A percentile compares a stretch with the other conserved stretches of the same genome.
Conservation (phyloP, 2,888 invertebrate species). For the Pachycephus smyrnensis region DNA sequence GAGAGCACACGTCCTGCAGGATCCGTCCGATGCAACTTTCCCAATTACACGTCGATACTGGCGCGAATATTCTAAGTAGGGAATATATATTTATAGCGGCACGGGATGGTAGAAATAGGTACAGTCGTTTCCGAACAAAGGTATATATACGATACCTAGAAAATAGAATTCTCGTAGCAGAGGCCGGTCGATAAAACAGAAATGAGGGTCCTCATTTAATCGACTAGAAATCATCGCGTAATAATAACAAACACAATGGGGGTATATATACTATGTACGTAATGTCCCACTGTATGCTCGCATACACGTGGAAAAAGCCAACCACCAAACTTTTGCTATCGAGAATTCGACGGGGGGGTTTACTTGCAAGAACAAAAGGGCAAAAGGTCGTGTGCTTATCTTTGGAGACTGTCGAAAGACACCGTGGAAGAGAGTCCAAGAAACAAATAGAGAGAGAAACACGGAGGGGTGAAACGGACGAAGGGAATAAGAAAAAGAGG, state of each 20-base stretch:
- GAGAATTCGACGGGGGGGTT: neutral
- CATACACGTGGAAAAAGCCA: neutral
- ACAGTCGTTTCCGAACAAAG: neutral
- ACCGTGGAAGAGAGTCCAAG: conserved; percentile 2
- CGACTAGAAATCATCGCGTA: neutral
- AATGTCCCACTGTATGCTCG: neutral
- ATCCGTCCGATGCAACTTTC: neutral
- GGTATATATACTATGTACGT: neutral
- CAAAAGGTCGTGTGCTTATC: neutral
- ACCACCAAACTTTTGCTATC: neutral
- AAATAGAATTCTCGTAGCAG: neutral
- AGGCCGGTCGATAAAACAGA: neutral
- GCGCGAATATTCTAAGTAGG: neutral
- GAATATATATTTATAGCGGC: neutral
- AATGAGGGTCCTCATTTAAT: neutral
- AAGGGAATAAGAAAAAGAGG: conserved; percentile 31
- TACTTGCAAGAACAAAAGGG: neutral
- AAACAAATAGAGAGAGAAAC: neutral
- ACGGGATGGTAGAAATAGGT: neutral
- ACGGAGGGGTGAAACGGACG: neutral
- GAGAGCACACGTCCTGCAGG: neutral
- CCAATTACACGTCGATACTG: neutral
- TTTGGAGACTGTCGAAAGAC: conserved; percentile 14
- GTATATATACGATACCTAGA: neutral
- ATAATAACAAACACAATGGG: neutral